Evolutionary conservation across 2,797 vertebrate species (phyloP), one percentile per base, ranked within the genome.

Genomic region (Anguilla obscura): DNA sequence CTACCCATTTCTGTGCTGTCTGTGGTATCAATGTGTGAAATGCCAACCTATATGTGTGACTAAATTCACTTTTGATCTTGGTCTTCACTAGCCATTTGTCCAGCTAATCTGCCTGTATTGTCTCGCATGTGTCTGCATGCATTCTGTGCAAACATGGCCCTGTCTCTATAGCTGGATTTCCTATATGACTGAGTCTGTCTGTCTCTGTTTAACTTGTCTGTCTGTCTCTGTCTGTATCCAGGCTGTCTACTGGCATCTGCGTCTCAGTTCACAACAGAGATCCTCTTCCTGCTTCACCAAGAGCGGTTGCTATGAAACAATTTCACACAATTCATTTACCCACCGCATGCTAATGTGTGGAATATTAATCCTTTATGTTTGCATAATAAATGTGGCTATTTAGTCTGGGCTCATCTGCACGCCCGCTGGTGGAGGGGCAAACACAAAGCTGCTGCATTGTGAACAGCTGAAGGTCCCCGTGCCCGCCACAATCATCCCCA

Each of bases 281-380:
- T 82, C 87, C 90, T 89, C 85, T 86, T 90, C 85, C n/a, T 89
- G 86, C 87, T 54, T 71, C 50, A 36, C 82, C 89, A 90, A 86
- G 86, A 87, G 58, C 40, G 85, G 96, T 96, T 96, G 95, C 96
- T 96, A 95, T 87, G 95, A 94, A 92, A 96, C 95, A 27, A 88
- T 86, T 90, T 91, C 90, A 91, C 93, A 94, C 94, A 96, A 96
- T 95, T 95, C 91, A 96, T 96, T 96, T 95, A 95, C 94, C 93
- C 94, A 90, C 92, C 89, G 91, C 94, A 96, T 95, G 94, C 95
- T 96, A 96, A 96, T 96, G 95, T 95, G 94, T 95, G 93, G 95
- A 96, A 96, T 96, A 96, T 96, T 96, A 96, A 96, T 93, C 94
- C 93, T 94, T 94, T 96, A 94, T 96, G 95, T 96, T 96, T 96